Percentiles rank a stretch among this genome's conserved stretches.
Evolutionary conservation across 2,113 vertebrate genomes (phyloP).

Genomic region (human): DNA sequence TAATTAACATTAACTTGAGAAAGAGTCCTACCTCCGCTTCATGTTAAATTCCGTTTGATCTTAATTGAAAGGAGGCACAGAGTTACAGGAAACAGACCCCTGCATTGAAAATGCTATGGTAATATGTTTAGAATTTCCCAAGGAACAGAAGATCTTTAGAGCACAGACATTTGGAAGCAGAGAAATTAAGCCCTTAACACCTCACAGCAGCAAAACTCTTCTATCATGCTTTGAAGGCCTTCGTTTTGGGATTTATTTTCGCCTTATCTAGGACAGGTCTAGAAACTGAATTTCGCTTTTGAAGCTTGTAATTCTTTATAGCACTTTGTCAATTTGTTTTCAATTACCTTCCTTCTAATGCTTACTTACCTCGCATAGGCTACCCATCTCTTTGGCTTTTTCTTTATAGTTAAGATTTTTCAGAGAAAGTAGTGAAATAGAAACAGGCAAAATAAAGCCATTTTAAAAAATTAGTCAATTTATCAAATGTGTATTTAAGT

Average conservation of each 20-base stretch:
- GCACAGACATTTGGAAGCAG: constrained; percentile 20
- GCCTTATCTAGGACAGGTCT: not conserved
- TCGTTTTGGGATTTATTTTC: constrained; percentile 9
- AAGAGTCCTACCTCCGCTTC: constrained; percentile 31
- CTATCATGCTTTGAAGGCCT: not conserved
- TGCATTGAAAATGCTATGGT: constrained; percentile 43
- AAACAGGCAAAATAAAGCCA: not conserved
- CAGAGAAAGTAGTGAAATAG: not conserved
- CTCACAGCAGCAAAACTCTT: constrained; percentile 21
- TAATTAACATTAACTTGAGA: constrained; percentile 71
- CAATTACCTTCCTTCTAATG: not conserved
- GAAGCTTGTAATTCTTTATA: not conserved
- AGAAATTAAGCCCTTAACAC: constrained; percentile 61
- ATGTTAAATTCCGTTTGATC: constrained; percentile 70
- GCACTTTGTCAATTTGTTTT: not conserved
- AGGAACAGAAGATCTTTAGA: constrained; percentile 60
- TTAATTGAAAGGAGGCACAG: constrained; percentile 48
- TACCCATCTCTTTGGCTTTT: not conserved
- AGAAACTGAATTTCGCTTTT: constrained; percentile 43
- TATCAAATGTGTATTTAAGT: not conserved
- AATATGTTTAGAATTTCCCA: constrained; percentile 70
- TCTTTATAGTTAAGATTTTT: not conserved
- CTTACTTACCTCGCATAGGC: not conserved
- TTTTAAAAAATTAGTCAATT: not conserved
- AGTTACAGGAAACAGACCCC: constrained; percentile 67